A percentile compares a stretch with the other conserved stretches of the same genome.
These are phyloP conservation scores for Nasonia giraulti DNA, from an alignment of 1,140 invertebrate species.

Conservation along the genomic window DNA sequence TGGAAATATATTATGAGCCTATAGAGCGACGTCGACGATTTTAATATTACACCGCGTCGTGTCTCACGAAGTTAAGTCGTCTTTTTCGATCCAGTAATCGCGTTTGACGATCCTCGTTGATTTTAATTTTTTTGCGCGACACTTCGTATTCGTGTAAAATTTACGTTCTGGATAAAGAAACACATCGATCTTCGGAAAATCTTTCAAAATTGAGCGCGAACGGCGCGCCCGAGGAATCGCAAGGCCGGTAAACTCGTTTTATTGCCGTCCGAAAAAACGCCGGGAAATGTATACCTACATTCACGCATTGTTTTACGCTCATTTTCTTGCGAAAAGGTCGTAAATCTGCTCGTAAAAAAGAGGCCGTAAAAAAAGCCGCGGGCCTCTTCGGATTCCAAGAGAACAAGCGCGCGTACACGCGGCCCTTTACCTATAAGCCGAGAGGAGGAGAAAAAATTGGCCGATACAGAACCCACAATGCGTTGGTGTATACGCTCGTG, in stretches of 20 bases:
- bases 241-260: constrained; percentile 27
- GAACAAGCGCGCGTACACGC: neutral
- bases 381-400: neutral
- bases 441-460: neutral
- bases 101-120: too few species aligned
- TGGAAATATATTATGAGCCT: too few species aligned
- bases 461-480: constrained; percentile 26
- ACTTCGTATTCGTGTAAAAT: too few species aligned
- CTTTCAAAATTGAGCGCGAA: constrained; percentile 9
- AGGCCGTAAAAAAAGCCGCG: constrained; percentile 17
- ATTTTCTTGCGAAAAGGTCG: constrained; percentile 46
- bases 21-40: neutral
- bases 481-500: constrained; percentile 3
- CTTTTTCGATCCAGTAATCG: too few species aligned
- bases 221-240: neutral
- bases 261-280: constrained; percentile 20
- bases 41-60: too few species aligned
- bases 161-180: too few species aligned
- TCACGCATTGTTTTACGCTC: constrained; percentile 30
- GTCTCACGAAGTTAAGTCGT: too few species aligned
- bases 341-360: constrained; percentile 47
- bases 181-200: constrained; percentile 27
- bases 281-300: neutral
- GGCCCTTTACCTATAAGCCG: constrained; percentile 2
- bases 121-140: too few species aligned